Evolutionary conservation across 2,888 invertebrate species (phyloP).

Genomic region (Epiblema foenella): DNA sequence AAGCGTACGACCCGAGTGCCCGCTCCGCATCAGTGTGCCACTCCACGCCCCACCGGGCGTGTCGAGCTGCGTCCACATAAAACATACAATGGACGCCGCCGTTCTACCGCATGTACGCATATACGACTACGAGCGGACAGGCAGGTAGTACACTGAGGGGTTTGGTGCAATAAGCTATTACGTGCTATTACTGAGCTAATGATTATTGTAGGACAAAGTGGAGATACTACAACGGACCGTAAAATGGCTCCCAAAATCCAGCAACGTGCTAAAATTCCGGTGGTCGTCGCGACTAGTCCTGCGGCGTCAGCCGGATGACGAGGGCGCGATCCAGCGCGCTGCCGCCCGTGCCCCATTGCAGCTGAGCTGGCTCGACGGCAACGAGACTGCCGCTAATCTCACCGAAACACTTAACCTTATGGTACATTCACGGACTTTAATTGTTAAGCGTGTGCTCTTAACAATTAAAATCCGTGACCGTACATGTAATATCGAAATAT

Average conservation of each 20-base stretch:
- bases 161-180: background rate
- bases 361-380: slow-evolving; percentile 60
- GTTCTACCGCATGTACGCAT: too few species aligned
- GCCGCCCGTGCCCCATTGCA: slow-evolving; percentile 56
- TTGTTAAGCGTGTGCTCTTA: too few species aligned
- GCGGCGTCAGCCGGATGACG: slow-evolving; percentile 51
- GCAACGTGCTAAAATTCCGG: slow-evolving; percentile 62
- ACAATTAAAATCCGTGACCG: too few species aligned
- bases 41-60: too few species aligned
- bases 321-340: slow-evolving; percentile 52
- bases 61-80: too few species aligned
- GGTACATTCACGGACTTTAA: too few species aligned
- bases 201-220: slow-evolving; percentile 61
- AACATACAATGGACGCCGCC: too few species aligned
- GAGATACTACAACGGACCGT: slow-evolving; percentile 59
- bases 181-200: background rate
- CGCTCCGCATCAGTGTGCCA: too few species aligned
- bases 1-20: too few species aligned
- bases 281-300: slow-evolving; percentile 68
- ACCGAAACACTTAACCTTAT: slow-evolving; percentile 63
- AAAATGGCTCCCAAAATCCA: slow-evolving; percentile 61
- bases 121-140: too few species aligned
- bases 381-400: slow-evolving; percentile 59
- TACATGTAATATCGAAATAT: too few species aligned
- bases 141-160: background rate